Evolutionary conservation across 2,888 invertebrate genomes (phyloP).

Genomic region (Lycophotia porphyrea): DNA sequence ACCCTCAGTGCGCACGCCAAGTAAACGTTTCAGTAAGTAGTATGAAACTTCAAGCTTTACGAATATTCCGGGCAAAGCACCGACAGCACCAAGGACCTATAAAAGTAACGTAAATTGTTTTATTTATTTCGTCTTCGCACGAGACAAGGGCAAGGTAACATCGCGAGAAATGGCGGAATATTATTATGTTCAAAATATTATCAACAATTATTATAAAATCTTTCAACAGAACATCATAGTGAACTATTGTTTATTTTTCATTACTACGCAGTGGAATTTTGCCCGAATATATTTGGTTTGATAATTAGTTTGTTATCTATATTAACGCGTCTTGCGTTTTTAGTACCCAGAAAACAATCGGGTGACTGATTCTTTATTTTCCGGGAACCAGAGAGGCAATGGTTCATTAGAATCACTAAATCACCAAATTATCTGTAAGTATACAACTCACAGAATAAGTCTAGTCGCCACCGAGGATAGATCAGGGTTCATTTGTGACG

Average conservation of each 20-base stretch:
- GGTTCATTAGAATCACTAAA: not conserved
- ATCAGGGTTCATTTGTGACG: not conserved
- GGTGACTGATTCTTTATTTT: not conserved
- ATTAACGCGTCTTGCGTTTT: not conserved
- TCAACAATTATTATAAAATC: not conserved
- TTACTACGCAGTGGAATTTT: not conserved
- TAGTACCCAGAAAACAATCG: not conserved
- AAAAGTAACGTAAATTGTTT: constrained; percentile 14
- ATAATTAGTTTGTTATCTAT: not conserved
- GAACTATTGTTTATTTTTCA: not conserved
- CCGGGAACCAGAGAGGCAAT: not conserved
- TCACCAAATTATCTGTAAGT: not conserved
- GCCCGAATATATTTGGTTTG: not conserved
- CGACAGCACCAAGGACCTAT: constrained; percentile 97
- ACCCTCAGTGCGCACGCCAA: constrained; percentile 99
- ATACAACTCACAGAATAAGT: not conserved
- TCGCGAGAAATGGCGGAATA: not conserved
- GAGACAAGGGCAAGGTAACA: constrained; percentile 18
- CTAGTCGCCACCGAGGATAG: not conserved
- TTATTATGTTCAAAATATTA: not conserved
- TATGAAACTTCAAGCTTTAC: constrained; percentile 99
- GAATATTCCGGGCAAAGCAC: constrained; percentile 98
- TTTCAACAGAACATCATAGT: not conserved
- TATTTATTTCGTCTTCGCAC: constrained; percentile 32
- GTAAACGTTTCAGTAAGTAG: constrained; percentile 97